Evolutionary conservation across 1,140 invertebrate genomes (phyloP).

Genomic region (Paraescarpia echinospica): DNA sequence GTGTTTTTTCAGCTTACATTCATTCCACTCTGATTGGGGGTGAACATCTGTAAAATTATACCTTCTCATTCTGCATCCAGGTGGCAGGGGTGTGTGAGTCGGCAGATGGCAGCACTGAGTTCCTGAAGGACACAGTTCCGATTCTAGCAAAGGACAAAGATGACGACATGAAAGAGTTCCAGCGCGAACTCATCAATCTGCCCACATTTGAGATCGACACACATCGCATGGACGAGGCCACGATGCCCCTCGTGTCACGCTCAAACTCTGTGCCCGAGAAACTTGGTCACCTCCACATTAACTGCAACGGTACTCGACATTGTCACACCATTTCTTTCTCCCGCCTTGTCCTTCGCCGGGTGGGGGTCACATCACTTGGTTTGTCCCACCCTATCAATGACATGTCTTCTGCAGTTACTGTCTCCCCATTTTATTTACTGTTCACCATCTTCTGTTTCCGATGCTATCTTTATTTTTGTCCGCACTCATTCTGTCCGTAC

Average conservation of each 20-base stretch:
- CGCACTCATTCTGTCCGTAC: no score
- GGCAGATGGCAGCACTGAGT: neutral
- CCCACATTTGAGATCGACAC: constrained; percentile 58
- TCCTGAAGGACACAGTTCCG: neutral
- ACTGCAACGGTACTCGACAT: neutral
- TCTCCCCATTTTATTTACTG: no score
- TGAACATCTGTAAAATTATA: no score
- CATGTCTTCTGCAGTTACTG: no score
- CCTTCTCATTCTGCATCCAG: neutral
- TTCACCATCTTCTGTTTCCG: no score
- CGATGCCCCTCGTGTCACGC: constrained; percentile 50
- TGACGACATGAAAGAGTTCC: constrained; percentile 39
- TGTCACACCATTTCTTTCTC: no score
- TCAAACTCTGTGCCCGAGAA: constrained; percentile 53
- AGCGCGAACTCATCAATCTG: constrained; percentile 56
- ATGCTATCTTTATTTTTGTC: no score
- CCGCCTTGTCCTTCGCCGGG: no score
- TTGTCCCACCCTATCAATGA: no score
- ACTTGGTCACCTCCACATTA: neutral
- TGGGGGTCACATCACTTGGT: no score
- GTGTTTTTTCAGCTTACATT: neutral
- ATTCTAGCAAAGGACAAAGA: neutral
- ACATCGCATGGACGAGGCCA: constrained; percentile 37
- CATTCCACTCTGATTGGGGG: no score
- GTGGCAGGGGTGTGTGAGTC: neutral